These are phyloP conservation scores for Amphiprion clarkii DNA, from an alignment of 2,797 vertebrate genomes.

Conservation along the genomic window DNA sequence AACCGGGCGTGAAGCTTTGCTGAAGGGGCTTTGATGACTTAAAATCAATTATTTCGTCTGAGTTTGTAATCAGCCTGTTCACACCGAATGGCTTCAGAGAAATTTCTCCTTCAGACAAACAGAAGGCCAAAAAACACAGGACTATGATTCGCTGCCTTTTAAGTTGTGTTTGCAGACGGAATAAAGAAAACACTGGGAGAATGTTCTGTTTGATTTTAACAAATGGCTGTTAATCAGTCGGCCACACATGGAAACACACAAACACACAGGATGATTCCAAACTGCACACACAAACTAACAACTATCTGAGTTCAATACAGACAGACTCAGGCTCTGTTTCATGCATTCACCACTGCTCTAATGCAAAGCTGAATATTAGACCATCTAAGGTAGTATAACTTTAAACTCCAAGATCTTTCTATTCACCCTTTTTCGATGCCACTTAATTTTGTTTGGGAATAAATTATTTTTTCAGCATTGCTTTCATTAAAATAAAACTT, in stretches of 20 bases:
- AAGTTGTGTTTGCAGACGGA: slow-evolving; percentile 12
- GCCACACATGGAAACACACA: neutral
- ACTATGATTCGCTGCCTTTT: slow-evolving; percentile 3
- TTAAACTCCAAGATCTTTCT: no score
- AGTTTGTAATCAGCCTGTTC: slow-evolving; percentile 31
- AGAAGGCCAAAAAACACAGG: neutral
- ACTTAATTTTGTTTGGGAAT: no score
- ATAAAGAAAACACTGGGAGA: slow-evolving; percentile 3
- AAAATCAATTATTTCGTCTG: slow-evolving; percentile 42
- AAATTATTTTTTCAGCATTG: no score
- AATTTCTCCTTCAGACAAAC: slow-evolving; percentile 7
- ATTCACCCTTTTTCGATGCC: no score
- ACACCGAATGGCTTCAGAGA: slow-evolving; percentile 16
- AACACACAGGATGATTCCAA: no score
- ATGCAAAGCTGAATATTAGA: no score
- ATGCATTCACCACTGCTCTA: no score
- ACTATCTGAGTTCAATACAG: no score
- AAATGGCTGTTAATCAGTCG: slow-evolving; percentile 11
- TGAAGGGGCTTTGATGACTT: slow-evolving; percentile 44
- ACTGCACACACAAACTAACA: no score
- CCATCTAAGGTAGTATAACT: no score
- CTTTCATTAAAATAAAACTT: no score
- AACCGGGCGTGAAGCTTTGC: slow-evolving; percentile 1
- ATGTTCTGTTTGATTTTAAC: slow-evolving; percentile 17
- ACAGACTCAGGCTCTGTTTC: no score